Evolutionary conservation across 37 sponge, comb jelly and placozoan species (phyloP), one percentile per base, ranked within the genome.

Genomic region (Geodia barretti): DNA sequence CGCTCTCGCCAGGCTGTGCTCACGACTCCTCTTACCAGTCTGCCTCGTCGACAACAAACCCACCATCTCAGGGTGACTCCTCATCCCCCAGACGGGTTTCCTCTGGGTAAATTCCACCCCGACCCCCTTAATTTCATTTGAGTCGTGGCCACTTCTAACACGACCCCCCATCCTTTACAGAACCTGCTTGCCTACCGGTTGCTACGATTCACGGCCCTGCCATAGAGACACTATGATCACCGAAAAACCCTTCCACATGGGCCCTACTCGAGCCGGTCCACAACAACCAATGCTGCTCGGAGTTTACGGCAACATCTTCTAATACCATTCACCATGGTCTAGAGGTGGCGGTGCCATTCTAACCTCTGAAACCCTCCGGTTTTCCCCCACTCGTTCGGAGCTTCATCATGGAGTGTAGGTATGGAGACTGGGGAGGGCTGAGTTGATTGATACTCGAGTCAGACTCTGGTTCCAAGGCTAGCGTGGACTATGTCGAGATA

Each of bases 161-260:
- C n/a, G n/a, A n/a, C n/a, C n/a, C n/a, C n/a, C n/a, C n/a, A n/a
- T n/a, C n/a, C n/a, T n/a, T n/a, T n/a, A n/a, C n/a, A n/a, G n/a
- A n/a, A n/a, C n/a, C n/a, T n/a, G n/a, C n/a, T n/a, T n/a, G n/a
- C n/a, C n/a, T n/a, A n/a, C n/a, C n/a, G n/a, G n/a, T n/a, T n/a
- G n/a, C n/a, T n/a, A n/a, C n/a, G n/a, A n/a, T n/a, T n/a, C n/a
- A n/a, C n/a, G n/a, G n/a, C n/a, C n/a, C n/a, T n/a, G n/a, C n/a
- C n/a, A n/a, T n/a, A n/a, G n/a, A n/a, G n/a, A n/a, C n/a, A 76
- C 17, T 90, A 87, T 60, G 91, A 87, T 36, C 91, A 94, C 34
- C 88, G n/a, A n/a, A n/a, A n/a, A n/a, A n/a, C n/a, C n/a, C n/a
- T n/a, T n/a, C n/a, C n/a, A n/a, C n/a, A n/a, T n/a, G n/a, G n/a